These are phyloP conservation scores for Aphelocoma coerulescens DNA, from an alignment of 2,113 vertebrate genomes.

Conservation along the genomic window DNA sequence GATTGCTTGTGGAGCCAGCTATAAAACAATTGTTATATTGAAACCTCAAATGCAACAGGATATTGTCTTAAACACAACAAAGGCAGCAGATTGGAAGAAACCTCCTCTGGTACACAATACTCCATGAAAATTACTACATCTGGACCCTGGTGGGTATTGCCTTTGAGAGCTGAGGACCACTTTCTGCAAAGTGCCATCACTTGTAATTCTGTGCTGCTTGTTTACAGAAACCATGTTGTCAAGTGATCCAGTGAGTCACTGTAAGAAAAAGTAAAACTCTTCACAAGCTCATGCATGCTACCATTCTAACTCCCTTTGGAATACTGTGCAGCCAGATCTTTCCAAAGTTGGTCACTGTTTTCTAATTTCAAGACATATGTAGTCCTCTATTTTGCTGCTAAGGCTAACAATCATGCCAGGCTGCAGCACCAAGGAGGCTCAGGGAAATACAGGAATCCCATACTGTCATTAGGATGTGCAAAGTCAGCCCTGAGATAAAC, in stretches of 20 bases:
- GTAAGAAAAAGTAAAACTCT: neutral
- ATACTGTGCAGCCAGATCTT: neutral
- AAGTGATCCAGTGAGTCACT: neutral
- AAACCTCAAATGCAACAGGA: neutral
- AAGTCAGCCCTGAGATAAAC: neutral
- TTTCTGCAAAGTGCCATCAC: neutral
- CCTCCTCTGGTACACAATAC: neutral
- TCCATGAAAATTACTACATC: neutral
- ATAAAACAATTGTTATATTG: neutral
- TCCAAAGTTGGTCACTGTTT: neutral
- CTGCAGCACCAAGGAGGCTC: neutral
- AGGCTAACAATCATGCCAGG: neutral
- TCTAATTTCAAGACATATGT: neutral
- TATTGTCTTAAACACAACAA: neutral
- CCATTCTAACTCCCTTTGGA: neutral
- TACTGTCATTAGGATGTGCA: neutral
- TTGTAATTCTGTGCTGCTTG: neutral
- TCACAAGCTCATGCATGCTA: neutral
- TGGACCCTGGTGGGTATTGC: neutral
- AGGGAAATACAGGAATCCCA: neutral
- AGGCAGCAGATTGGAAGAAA: neutral
- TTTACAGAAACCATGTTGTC: neutral
- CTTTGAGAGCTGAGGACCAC: neutral
- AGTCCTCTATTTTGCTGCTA: neutral
- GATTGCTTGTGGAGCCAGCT: neutral